Percentiles rank a stretch among this genome's conserved stretches.
These are phyloP conservation scores for Scolanthus callimorphus DNA, from an alignment of 92 coral and sea anemone species.

Conservation along the genomic window DNA sequence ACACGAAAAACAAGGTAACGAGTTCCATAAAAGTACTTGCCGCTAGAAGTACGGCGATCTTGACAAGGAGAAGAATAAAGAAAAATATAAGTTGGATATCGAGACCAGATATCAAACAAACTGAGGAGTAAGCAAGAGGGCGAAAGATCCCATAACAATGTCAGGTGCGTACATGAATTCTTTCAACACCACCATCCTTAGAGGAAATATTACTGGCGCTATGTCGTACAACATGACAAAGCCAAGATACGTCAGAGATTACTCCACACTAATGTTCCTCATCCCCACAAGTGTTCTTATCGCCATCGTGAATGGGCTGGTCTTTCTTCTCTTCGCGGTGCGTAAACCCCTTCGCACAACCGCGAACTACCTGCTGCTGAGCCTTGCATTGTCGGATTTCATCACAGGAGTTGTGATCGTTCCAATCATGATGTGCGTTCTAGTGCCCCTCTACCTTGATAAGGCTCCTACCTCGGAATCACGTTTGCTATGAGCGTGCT, in stretches of 20 bases:
- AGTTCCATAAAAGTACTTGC: too few relatives aligned
- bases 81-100: too few relatives aligned
- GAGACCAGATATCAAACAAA: too few relatives aligned
- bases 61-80: too few relatives aligned
- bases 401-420: constrained; percentile 40
- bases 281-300: constrained; percentile 39
- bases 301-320: constrained; percentile 41
- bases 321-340: constrained; percentile 34
- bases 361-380: constrained; percentile 51
- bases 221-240: neutral
- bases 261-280: neutral
- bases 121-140: too few relatives aligned
- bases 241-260: neutral
- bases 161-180: too few relatives aligned
- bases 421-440: constrained; percentile 31
- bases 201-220: too few relatives aligned
- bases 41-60: too few relatives aligned
- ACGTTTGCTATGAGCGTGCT: constrained; percentile 8
- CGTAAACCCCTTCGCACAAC: constrained; percentile 43
- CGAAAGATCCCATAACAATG: too few relatives aligned
- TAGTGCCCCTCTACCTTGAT: neutral
- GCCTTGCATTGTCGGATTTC: constrained; percentile 57
- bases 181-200: too few relatives aligned
- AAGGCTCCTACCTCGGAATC: neutral
- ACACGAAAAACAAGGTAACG: too few relatives aligned